A percentile compares a stretch with the other conserved stretches of the same genome.
phyloP scores from a whole-genome alignment of 2,113 vertebrate species.

The Aegithalos caudatus region DNA sequence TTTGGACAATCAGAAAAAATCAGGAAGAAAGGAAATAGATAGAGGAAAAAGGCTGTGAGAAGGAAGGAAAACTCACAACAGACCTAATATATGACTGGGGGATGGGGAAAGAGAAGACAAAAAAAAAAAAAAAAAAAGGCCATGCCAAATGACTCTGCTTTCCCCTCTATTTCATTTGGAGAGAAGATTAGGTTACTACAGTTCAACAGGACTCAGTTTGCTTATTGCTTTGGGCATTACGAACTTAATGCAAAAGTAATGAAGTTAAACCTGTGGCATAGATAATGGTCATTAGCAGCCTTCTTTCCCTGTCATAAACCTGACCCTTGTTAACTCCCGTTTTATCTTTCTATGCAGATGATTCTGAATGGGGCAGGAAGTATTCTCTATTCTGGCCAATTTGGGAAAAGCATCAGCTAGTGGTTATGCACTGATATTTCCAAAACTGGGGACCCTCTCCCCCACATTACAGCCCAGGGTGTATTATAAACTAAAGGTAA shows the following conservation, averaged over 20 bases:
- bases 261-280: slow-evolving; percentile 69
- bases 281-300: slow-evolving; percentile 69
- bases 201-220: slow-evolving; percentile 32
- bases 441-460: not conserved
- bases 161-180: not conserved
- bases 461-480: not conserved
- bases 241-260: slow-evolving; percentile 61
- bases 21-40: not conserved
- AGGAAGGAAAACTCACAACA: not conserved
- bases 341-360: slow-evolving; percentile 57
- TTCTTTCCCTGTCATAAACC: slow-evolving; percentile 55
- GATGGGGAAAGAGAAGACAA: not conserved
- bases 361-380: not conserved
- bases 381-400: not conserved
- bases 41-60: not conserved
- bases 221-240: slow-evolving; percentile 48
- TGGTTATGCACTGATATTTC: not conserved
- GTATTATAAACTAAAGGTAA: not conserved
- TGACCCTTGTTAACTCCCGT: slow-evolving; percentile 63
- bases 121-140: slow-evolving; percentile 26
- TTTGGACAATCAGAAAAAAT: not conserved
- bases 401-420: not conserved
- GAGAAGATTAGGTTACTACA: slow-evolving; percentile 27
- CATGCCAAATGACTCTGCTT: not conserved
- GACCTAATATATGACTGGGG: not conserved